Base-by-base conservation (phyloP, 2,888 invertebrate species). In the Agrochola litura region DNA sequence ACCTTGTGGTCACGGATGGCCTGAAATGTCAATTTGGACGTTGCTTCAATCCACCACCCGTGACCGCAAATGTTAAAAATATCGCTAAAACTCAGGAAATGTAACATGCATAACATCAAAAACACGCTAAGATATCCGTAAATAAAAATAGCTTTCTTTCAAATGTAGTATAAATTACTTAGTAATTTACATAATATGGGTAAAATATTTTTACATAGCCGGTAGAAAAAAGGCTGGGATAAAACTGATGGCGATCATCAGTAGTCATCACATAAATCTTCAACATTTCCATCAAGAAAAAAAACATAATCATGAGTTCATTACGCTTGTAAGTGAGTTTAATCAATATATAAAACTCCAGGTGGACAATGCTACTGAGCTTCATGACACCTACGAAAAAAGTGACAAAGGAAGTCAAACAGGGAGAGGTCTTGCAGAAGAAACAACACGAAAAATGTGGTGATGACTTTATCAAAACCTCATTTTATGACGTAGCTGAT, bases 51-150 rank as follows among this genome's bases (percentile, higher is more conserved):
- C 25, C 10, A 56, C 41, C 25, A 65, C 9, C 56, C 43, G 19
- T 52, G 10, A 63, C n/a, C 14, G 9, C 19, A 25, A 68, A 52
- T 43, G 4, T 14, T 60, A 14, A 41, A 78, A 68, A 69, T 61
- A 30, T 37, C 70, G 22, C 22, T 37, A 46, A 54, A 30, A 63
- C 6, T n/a, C 72, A 46, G 37, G 54, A 63, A 63, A 76, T 16
- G 6, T 46, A 37, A 63, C n/a, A 61, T 30, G 16, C 25, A 56
- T 41, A 65, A 41, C n/a, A 77, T 41, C n/a, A n/a, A 64, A 56
- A 77, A 79, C 79, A 71, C n/a, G 67, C 61, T 22, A 43, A 58
- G 5, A n/a, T 54, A n/a, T 19, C 19, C n/a, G 25, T 49, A 30
- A 37, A 37, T 37, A 37, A 41, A 16, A 25, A 43, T 43, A 61